Evolutionary conservation across 64 coral and sea anemone genomes (phyloP).

Genomic region (Actinia tenebrosa): DNA sequence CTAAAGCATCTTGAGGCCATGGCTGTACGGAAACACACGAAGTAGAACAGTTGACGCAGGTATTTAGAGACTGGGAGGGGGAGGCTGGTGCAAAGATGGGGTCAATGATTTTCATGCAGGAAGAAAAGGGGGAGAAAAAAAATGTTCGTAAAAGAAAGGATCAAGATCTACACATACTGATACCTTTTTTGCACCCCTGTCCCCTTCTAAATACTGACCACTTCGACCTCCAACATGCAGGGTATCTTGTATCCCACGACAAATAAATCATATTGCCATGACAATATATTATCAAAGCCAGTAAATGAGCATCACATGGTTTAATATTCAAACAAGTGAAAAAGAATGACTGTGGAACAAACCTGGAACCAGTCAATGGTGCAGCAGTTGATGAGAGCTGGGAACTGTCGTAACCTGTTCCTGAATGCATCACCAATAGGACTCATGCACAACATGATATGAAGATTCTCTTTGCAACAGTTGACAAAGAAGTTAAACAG

Average conservation of each 20-base stretch:
- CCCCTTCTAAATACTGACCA: too few species aligned
- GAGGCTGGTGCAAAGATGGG: too few species aligned
- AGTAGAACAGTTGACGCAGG: background rate
- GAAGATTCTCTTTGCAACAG: conserved; percentile 94
- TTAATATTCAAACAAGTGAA: background rate
- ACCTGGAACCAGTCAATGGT: conserved; percentile 99
- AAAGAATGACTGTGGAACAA: background rate
- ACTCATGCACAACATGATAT: conserved; percentile 99
- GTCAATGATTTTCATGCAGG: too few species aligned
- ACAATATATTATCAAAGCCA: too few species aligned
- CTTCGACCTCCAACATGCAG: too few species aligned
- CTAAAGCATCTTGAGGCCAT: conserved; percentile 95
- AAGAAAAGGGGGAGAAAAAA: too few species aligned
- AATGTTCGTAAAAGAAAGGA: too few species aligned
- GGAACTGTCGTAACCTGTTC: conserved; percentile 91
- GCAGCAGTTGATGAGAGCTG: conserved; percentile 96
- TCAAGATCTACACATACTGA: too few species aligned
- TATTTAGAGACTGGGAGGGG: too few species aligned
- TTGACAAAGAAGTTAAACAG: conserved; percentile 99
- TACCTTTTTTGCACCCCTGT: too few species aligned
- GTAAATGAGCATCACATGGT: too few species aligned
- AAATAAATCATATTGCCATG: background rate
- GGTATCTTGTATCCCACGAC: too few species aligned
- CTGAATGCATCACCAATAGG: conserved; percentile 97
- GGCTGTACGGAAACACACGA: conserved; percentile 34